phyloP scores from a whole-genome alignment of 2,888 invertebrate species.

The Nasonovia ribisnigri region DNA sequence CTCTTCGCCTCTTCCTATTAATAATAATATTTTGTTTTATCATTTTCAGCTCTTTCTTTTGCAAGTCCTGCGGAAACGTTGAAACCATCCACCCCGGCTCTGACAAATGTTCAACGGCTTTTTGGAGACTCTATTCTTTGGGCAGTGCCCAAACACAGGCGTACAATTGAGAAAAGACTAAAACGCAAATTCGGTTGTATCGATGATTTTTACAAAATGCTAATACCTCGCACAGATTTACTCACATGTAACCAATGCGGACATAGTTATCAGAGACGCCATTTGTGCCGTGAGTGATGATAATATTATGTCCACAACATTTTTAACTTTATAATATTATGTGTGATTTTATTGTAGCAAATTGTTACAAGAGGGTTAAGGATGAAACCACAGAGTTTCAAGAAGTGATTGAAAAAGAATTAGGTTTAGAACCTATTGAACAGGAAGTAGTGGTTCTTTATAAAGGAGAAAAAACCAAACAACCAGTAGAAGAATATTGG shows the following conservation, averaged over 20 bases:
- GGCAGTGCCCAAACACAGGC: conserved; percentile 85
- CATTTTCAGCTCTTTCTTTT: conserved; percentile 34
- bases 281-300: conserved; percentile 82
- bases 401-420: conserved; percentile 80
- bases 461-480: conserved; percentile 80
- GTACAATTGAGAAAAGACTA: conserved; percentile 81
- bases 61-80: neutral
- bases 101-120: conserved; percentile 38
- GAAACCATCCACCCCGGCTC: neutral
- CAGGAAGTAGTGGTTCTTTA: conserved; percentile 89
- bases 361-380: conserved; percentile 87
- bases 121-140: conserved; percentile 79
- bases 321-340: neutral
- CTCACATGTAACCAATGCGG: conserved; percentile 86
- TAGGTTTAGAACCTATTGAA: conserved; percentile 80
- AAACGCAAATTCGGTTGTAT: conserved; percentile 81
- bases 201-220: conserved; percentile 78
- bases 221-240: conserved; percentile 81
- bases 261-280: conserved; percentile 82
- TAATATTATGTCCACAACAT: neutral
- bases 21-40: neutral
- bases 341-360: conserved; percentile 74
- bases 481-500: conserved; percentile 71
- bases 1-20: neutral
- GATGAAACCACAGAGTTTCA: conserved; percentile 86